Evolutionary conservation across 2,888 invertebrate genomes (phyloP).

Genomic region (Pristionchus fissidentatus): DNA sequence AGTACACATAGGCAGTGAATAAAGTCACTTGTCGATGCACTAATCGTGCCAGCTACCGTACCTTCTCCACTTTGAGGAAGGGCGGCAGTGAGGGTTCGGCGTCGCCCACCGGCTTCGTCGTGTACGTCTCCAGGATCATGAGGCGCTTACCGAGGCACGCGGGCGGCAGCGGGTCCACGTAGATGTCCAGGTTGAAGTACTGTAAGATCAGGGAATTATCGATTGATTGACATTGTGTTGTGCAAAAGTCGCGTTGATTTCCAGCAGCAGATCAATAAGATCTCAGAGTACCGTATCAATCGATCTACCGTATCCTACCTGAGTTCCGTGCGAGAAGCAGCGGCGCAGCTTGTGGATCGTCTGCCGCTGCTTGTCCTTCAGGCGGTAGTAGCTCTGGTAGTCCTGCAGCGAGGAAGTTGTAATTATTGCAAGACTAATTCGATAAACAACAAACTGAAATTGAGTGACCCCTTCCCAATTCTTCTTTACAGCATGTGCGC

Average conservation of each 20-base stretch:
- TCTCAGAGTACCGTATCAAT: background rate
- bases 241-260: no score
- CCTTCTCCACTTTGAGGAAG: conserved; percentile 66
- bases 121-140: conserved; percentile 75
- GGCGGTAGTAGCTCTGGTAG: conserved; percentile 47
- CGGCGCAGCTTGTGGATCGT: conserved; percentile 64
- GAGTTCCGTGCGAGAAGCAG: conserved; percentile 72
- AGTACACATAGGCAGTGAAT: background rate
- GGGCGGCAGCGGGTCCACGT: conserved; percentile 72
- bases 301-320: conserved; percentile 48
- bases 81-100: conserved; percentile 63
- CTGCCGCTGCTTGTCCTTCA: conserved; percentile 48
- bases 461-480: no score
- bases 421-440: background rate
- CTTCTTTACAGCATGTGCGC: no score
- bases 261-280: background rate
- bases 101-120: conserved; percentile 64
- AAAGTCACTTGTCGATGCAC: background rate
- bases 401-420: conserved; percentile 42
- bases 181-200: conserved; percentile 74
- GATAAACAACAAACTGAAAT: no score
- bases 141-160: conserved; percentile 61
- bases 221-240: no score
- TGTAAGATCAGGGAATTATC: conserved; percentile 42
- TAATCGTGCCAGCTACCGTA: conserved; percentile 34